Base-by-base conservation (phyloP, 2,797 vertebrate species). In the Ambastaia sidthimunki region DNA sequence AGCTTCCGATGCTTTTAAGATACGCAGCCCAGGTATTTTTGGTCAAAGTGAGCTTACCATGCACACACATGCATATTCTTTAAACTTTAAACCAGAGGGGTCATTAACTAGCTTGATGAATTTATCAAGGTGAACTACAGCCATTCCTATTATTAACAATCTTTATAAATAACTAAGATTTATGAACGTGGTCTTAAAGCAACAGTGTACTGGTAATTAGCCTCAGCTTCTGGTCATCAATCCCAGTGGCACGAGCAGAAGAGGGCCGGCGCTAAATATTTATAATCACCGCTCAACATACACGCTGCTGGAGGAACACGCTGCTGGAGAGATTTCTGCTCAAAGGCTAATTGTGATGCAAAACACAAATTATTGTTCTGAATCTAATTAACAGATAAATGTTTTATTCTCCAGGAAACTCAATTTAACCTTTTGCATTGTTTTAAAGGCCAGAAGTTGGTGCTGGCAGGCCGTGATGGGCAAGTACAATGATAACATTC, bases 111-210 rank as follows among this genome's bases (percentile, higher is more conserved):
- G 55, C 71, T 67, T 78, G 75, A 86, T 81, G 54, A 72, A 85
- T 86, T 83, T 71, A 87, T 82, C 80, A 81, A 85, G 85, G 85
- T 85, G 82, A 86, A 83, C 71, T 71, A 73, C 81, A 82, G 80
- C 78, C 57, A 65, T 81, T 83, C 71, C 78, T 79, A 82, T 81
- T 78, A 83, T 81, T 79, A 86, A 81, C 74, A 86, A 79, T 84
- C 84, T 85, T 85, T 85, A 87, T 80, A 84, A 87, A 83, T 84
- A 85, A 84, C 71, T 74, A 77, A 80, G 83, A 84, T 87, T 85
- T 85, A 85, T 85, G 85, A 72, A 78, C 68, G 77, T 76, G 82
- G 80, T 72, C 80, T 75, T 81, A 82, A 85, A 84, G 84, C 76
- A 83, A 84, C 77, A 81, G 75, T 81, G 70, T 83, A 68, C 63